phyloP scores from a whole-genome alignment of 2,113 vertebrate genomes.

The Hemiscyllium ocellatum region DNA sequence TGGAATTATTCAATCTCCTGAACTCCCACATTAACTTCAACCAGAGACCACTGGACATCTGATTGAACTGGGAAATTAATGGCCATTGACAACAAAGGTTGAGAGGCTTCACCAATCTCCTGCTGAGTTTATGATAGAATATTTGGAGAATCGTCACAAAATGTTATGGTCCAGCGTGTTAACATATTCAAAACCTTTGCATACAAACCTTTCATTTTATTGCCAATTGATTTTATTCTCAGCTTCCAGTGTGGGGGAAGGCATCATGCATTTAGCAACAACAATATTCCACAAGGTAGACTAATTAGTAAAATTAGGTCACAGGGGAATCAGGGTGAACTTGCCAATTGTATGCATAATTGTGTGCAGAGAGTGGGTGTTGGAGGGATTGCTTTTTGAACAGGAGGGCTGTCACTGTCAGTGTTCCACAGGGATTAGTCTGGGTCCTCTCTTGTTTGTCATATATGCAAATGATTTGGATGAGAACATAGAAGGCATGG shows the following conservation, averaged over 20 bases:
- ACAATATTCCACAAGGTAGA: no score
- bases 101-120: no score
- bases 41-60: not conserved
- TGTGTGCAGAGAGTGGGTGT: no score
- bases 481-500: no score
- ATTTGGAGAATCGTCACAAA: not conserved
- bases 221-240: conserved; percentile 2
- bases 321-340: no score
- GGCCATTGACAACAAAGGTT: not conserved
- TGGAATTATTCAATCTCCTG: not conserved
- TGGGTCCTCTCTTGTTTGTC: no score
- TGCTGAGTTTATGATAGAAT: not conserved
- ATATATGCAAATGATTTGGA: no score
- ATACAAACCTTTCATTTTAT: not conserved
- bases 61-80: not conserved
- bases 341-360: no score
- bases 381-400: no score
- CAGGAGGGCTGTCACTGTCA: no score
- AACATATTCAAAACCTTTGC: not conserved
- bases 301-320: no score
- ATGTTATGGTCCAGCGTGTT: not conserved
- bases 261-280: not conserved
- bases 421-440: no score
- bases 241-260: not conserved
- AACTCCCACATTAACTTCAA: not conserved